Conservation (phyloP, 2,888 invertebrate genomes). For the Cheilosia vulpina region DNA sequence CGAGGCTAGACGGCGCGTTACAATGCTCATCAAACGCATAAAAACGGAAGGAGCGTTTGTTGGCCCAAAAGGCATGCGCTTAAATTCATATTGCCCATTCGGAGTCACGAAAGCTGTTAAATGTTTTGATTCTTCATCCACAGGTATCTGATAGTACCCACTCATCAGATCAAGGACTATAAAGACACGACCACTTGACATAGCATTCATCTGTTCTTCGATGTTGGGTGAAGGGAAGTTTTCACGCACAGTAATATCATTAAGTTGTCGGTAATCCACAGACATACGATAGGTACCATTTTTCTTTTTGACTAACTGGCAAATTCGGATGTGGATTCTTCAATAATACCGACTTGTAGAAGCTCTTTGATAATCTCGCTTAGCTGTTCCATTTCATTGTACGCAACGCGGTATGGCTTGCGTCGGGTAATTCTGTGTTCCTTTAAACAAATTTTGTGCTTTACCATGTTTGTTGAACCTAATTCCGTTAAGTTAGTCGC, state of each 20-base stretch:
- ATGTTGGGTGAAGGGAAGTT: constrained; percentile 30
- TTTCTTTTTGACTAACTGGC: constrained; percentile 23
- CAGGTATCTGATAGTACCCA: constrained; percentile 6
- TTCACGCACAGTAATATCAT: constrained; percentile 3
- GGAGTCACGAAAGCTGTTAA: constrained; percentile 77
- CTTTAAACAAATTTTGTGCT: constrained; percentile 25
- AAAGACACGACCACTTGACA: constrained; percentile 36
- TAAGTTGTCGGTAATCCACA: background rate
- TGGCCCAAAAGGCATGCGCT: constrained; percentile 44
- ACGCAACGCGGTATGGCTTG: constrained; percentile 30
- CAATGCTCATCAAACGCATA: constrained; percentile 34
- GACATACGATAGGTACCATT: constrained; percentile 29
- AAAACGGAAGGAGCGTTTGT: constrained; percentile 77
- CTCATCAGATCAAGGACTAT: constrained; percentile 33
- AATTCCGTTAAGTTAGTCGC: constrained; percentile 3
- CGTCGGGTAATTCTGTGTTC: constrained; percentile 1
- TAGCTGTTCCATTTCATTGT: background rate
- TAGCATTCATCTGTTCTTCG: constrained; percentile 37
- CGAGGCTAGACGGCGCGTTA: constrained; percentile 1
- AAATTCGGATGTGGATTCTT: background rate
- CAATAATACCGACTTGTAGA: background rate
- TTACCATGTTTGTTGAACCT: background rate
- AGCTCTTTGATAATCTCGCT: background rate
- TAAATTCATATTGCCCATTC: constrained; percentile 78
- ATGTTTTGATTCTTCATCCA: constrained; percentile 21